Evolutionary conservation across 2,797 vertebrate species (phyloP), one percentile per base, ranked within the genome.

Genomic region (Bryconaethiops microstoma): DNA sequence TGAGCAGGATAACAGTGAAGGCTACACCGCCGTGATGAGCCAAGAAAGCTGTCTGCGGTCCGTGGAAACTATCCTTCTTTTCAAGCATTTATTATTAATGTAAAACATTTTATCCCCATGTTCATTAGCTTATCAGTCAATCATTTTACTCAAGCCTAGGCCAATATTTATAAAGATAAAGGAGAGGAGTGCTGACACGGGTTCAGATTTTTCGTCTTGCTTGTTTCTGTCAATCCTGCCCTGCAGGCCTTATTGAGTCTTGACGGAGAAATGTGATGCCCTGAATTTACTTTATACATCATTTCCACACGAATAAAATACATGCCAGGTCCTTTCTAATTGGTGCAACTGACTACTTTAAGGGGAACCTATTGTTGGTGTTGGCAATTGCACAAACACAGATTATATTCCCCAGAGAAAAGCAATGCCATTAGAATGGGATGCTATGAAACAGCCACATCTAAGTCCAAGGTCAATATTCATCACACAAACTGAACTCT

Each of bases 71-170:
- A 10, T 4, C 25, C 25, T n/a, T 42, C 17, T 67, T 42, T 67
- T n/a, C 64, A 5, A n/a, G 17, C 35, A 65, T 65, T 65, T 65
- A 65, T 65, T 65, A 65, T 65, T 65, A 65, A 65, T 0, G 7
- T 39, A 4, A 19, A 40, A 65, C 35, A 19, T 29, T 14, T 17
- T 39, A 12, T 35, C 10, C 23, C 16, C 63, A 40, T 19, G 16
- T 19, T 62, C 29, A 25, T 35, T 35, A 35, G 62, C 35, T 63
- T 35, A 63, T 63, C 12, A 35, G 25, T 63, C 4, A 16, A 4
- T 2, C 62, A 63, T n/a, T 62, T 62, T 25, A 8, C 35, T 35
- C 35, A 35, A 35, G 35, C 35, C 35, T 35, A 35, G 35, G 21
- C 29, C 59, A 62, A 29, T 57, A 57, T 21, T 21, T 21, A 57